Conservation (phyloP, 2,888 invertebrate genomes). For the Epirrhoe alternata region DNA sequence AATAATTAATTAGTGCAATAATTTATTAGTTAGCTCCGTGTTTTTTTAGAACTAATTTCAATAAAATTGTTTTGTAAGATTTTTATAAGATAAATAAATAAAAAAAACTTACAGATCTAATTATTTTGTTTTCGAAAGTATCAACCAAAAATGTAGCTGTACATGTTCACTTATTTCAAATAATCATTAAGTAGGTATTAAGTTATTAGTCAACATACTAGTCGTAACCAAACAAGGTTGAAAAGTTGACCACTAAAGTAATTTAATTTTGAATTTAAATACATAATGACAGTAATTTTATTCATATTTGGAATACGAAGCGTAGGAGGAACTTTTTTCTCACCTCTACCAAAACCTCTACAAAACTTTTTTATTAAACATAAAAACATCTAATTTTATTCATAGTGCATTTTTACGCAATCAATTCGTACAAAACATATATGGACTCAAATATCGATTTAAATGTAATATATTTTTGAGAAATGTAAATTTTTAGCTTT, state of each 20-base stretch:
- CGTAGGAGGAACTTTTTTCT: constrained; percentile 23
- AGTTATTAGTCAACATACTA: constrained; percentile 7
- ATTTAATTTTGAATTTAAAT: constrained; percentile 24
- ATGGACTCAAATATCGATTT: not conserved
- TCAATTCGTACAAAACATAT: not conserved
- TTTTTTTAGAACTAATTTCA: too few relatives aligned
- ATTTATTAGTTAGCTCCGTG: too few relatives aligned
- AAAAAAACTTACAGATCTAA: too few relatives aligned
- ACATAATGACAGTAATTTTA: constrained; percentile 29
- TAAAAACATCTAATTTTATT: not conserved
- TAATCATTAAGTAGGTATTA: not conserved
- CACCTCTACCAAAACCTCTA: not conserved
- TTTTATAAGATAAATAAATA: too few relatives aligned
- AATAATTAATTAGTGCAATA: too few relatives aligned
- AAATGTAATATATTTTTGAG: not conserved
- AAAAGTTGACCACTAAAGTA: constrained; percentile 20
- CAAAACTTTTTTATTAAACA: not conserved
- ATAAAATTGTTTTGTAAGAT: too few relatives aligned
- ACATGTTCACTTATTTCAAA: not conserved
- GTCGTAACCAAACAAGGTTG: constrained; percentile 28
- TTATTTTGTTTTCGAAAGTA: too few relatives aligned
- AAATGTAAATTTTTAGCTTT: not conserved
- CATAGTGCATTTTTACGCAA: not conserved
- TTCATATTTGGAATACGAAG: constrained; percentile 25
- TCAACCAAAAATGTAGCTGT: too few relatives aligned